Evolutionary conservation across 2,888 invertebrate species (phyloP).

Genomic region (Gari tellinella): DNA sequence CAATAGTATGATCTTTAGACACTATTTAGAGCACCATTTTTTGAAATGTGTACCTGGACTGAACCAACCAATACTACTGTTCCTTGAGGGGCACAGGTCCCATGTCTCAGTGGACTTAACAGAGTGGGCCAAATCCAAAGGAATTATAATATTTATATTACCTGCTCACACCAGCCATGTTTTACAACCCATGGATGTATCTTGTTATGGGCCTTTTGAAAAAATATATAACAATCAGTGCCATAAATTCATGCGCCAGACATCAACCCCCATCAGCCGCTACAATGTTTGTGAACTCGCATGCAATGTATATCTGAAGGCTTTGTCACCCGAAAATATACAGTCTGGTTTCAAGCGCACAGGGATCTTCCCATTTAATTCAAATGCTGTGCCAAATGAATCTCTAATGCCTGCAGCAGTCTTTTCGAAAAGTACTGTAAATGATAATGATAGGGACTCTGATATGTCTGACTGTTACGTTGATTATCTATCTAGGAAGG

Average conservation of each 20-base stretch:
- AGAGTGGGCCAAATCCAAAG: conserved; percentile 26
- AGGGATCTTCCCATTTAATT: no score
- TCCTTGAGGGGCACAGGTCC: conserved; percentile 31
- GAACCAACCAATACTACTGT: conserved; percentile 15
- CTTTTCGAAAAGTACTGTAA: no score
- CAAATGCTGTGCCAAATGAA: no score
- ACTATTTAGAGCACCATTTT: conserved; percentile 47
- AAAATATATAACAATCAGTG: conserved; percentile 33
- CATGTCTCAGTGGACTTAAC: conserved; percentile 28
- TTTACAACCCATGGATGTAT: conserved; percentile 44
- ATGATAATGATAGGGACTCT: no score
- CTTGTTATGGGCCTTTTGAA: conserved; percentile 45
- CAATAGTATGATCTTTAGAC: conserved; percentile 26
- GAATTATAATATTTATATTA: conserved; percentile 31
- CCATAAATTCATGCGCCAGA: conserved; percentile 31
- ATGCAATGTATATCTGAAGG: no score
- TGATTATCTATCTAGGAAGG: no score
- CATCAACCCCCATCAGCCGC: conserved; percentile 8
- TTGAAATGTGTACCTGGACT: conserved; percentile 30
- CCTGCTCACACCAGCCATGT: conserved; percentile 38
- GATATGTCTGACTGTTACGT: no score
- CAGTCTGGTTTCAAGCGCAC: no score
- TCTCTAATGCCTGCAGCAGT: no score
- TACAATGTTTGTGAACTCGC: no score
- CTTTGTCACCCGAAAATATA: no score